These are phyloP conservation scores for Scrobipalpa atriplicella DNA, from an alignment of 2,888 invertebrate genomes.

Conservation along the genomic window DNA sequence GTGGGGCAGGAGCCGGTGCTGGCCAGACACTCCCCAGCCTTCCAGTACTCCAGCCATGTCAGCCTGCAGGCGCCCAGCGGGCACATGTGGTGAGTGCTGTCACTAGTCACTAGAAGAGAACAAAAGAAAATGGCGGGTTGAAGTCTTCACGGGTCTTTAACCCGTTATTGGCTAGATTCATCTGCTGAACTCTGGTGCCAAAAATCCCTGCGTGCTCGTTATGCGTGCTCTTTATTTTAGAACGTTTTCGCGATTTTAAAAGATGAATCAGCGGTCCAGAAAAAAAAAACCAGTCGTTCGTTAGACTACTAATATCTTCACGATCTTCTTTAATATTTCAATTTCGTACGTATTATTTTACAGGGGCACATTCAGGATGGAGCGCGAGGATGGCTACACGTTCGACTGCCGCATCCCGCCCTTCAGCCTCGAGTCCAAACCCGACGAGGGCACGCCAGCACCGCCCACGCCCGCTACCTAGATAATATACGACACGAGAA, in stretches of 20 bases:
- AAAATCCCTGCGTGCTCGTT: too few species aligned
- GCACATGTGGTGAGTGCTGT: conserved; percentile 95
- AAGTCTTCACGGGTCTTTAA: too few species aligned
- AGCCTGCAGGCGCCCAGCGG: conserved; percentile 98
- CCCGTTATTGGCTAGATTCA: too few species aligned
- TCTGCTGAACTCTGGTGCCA: too few species aligned
- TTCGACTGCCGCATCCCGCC: conserved; percentile 99
- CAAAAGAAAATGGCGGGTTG: too few species aligned
- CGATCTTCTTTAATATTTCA: too few species aligned
- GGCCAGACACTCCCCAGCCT: conserved; percentile 94
- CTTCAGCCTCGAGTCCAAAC: conserved; percentile 97
- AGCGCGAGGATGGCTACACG: conserved; percentile 97
- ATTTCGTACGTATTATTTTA: too few species aligned
- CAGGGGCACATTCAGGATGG: conserved; percentile 98
- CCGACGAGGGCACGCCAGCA: conserved; percentile 82
- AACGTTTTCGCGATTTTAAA: too few species aligned
- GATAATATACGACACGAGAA: neutral
- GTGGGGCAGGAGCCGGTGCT: conserved; percentile 99
- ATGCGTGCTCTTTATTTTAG: too few species aligned
- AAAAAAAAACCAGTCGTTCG: too few species aligned
- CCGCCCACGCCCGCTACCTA: conserved; percentile 56
- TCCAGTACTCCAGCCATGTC: conserved; percentile 99
- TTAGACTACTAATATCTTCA: too few species aligned
- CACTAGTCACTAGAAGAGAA: neutral
- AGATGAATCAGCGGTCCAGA: too few species aligned